Base-by-base conservation (phyloP, 2,113 vertebrate genomes). In the Calcarius ornatus region DNA sequence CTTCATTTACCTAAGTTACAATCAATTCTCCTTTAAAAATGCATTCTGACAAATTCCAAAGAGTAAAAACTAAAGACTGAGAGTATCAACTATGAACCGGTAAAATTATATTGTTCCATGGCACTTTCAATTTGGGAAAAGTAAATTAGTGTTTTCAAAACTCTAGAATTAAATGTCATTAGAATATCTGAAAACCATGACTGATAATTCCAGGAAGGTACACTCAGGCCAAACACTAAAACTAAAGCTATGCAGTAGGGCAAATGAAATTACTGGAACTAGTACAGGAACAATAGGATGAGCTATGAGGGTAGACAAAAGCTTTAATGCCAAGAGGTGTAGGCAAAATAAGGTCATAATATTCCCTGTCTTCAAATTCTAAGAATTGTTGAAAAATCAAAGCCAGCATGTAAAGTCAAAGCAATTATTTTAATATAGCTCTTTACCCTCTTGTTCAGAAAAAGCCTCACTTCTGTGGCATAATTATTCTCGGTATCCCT, bases 21-120 rank as follows among this genome's bases (percentile, higher is more conserved):
- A 93, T 68, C 94, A 64, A 86, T 88, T 94, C 79, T 73, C 90
- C 76, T 86, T 96, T 42, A 64, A 92, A 96, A 64, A 89, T 47
- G 33, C 53, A 90, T 77, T 94, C 84, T 85, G 75, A 70, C 13
- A 43, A 40, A 59, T 88, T 82, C 70, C 56, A 86, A 92, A 90
- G 92, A 35, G 38, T 82, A 93, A 89, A 63, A 66, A 75, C 64
- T 89, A 50, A 90, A 86, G 72, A 83, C 38, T 42, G 17, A 87
- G 66, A 89, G 40, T 69, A 95, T 40, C 81, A 92, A 82, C 50
- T 54, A 72, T 7, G 10, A 94, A 57, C 43, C 11, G 61, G 40
- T 42, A 91, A 87, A 85, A 95, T 76, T 79, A 81, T 77, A 57
- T 54, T 72, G 48, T 33, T 82, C 40, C 8, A 8, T 2, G 11